phyloP scores from a whole-genome alignment of 2,888 invertebrate species.

The Trichogramma dendrolimi region DNA sequence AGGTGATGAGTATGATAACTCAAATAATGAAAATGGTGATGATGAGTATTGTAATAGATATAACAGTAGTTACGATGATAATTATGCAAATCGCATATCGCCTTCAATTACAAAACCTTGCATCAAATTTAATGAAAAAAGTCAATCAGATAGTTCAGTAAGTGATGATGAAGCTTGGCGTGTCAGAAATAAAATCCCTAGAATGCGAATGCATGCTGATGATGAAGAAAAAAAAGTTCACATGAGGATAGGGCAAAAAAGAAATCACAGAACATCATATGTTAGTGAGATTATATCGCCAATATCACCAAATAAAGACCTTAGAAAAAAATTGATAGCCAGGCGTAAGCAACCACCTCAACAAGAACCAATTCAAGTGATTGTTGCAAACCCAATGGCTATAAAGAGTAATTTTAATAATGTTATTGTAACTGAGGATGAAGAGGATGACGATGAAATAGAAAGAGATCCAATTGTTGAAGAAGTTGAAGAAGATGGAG shows the following conservation, averaged over 20 bases:
- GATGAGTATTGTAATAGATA: conserved; percentile 15
- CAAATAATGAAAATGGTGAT: conserved; percentile 40
- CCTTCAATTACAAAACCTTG: too few relatives aligned
- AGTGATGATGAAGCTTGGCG: conserved; percentile 59
- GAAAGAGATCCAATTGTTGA: conserved; percentile 34
- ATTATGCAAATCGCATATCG: not conserved
- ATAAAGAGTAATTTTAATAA: conserved; percentile 32
- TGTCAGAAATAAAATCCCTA: conserved; percentile 62
- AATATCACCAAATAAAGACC: conserved; percentile 33
- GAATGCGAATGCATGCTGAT: conserved; percentile 87
- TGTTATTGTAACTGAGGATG: conserved; percentile 33
- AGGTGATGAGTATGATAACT: conserved; percentile 3
- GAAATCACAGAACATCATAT: not conserved
- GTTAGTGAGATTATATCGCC: conserved; percentile 4
- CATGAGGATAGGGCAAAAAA: conserved; percentile 36
- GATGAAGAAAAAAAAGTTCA: conserved; percentile 69
- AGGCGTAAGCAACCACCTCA: conserved; percentile 32
- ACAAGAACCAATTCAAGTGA: conserved; percentile 45
- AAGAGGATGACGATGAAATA: conserved; percentile 30
- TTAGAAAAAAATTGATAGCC: conserved; percentile 40
- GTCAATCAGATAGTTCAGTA: conserved; percentile 43
- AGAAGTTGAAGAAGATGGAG: conserved; percentile 33
- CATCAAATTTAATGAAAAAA: conserved; percentile 41
- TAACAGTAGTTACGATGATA: too few relatives aligned
- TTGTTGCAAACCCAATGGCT: conserved; percentile 41